Evolutionary conservation across 2,888 invertebrate genomes (phyloP).

Genomic region (Galerucella nymphaeae): DNA sequence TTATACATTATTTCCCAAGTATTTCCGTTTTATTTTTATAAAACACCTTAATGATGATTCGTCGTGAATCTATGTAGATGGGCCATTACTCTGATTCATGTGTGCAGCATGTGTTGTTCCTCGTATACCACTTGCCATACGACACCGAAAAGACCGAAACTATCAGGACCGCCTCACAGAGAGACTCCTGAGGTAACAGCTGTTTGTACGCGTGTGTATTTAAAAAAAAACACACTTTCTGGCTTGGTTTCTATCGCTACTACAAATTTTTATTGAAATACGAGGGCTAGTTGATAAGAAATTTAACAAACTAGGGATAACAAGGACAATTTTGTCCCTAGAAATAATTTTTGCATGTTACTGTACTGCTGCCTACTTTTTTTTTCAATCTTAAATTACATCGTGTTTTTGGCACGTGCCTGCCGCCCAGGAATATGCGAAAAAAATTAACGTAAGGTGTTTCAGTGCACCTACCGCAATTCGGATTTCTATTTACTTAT

Average conservation of each 20-base stretch:
- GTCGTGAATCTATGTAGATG: slow-evolving; percentile 40
- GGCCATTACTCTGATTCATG: slow-evolving; percentile 46
- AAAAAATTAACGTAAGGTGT: slow-evolving; percentile 19
- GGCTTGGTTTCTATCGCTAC: neutral
- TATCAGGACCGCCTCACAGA: slow-evolving; percentile 12
- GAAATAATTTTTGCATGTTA: neutral
- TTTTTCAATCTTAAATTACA: neutral
- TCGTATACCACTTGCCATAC: slow-evolving; percentile 51
- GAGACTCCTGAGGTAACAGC: slow-evolving; percentile 45
- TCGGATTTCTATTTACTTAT: slow-evolving; percentile 24
- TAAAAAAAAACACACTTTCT: slow-evolving; percentile 34
- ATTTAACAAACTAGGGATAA: no score
- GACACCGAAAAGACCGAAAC: slow-evolving; percentile 21
- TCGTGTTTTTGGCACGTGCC: slow-evolving; percentile 14
- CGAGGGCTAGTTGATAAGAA: neutral
- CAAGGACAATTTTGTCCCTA: no score
- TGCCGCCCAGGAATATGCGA: slow-evolving; percentile 6
- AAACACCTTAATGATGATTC: slow-evolving; percentile 45
- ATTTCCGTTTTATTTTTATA: slow-evolving; percentile 50
- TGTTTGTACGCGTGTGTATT: slow-evolving; percentile 43
- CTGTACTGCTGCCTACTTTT: no score
- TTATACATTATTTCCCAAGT: slow-evolving; percentile 35
- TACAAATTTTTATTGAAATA: neutral
- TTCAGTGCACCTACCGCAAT: slow-evolving; percentile 19
- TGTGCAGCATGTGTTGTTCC: slow-evolving; percentile 50